Base-by-base conservation (phyloP, 2,113 vertebrate species). In the Geococcyx californianus region DNA sequence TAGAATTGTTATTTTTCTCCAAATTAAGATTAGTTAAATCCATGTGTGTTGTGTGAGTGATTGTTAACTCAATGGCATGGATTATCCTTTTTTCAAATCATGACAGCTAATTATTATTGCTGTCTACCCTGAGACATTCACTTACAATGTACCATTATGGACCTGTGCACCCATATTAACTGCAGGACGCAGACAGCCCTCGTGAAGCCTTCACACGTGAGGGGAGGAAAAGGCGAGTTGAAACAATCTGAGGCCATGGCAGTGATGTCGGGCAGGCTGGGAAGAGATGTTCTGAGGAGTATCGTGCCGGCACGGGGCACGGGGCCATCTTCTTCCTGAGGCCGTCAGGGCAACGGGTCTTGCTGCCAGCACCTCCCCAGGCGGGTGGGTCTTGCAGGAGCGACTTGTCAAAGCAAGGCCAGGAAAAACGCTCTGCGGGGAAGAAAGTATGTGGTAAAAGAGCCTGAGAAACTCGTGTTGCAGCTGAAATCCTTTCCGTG, bases 11-110 rank as follows among this genome's bases (percentile, higher is more conserved):
- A 98, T 98, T 98, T 98, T 98, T 94, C 89, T 98, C 97, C 95
- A 98, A 97, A 98, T 98, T 98, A 98, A 98, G 98, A 98, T 98
- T 97, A 97, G 97, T 97, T 96, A 98, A 98, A 98, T 98, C 97
- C 97, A 84, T 97, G 97, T 96, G 95, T 95, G 95, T 97, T 94
- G 95, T 95, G 92, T 96, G 93, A 97, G 92, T 97, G 97, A 97
- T 97, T 97, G 96, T 97, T 98, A 97, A 97, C 96, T 97, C 95
- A 96, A 96, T 96, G 96, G 96, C 93, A 91, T 89, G 98, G 97
- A 98, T 98, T 98, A 98, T 97, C 96, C 97, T 95, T 97, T 96
- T 96, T 96, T 96, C 90, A 96, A 97, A 96, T 98, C 68, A n/a
- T 97, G 97, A 97, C 98, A 98, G 96, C 97, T 98, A 97, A 98